Evolutionary conservation across 1,140 invertebrate genomes (phyloP), one percentile per base, ranked within the genome.

Genomic region (Macrostomum lignano): DNA sequence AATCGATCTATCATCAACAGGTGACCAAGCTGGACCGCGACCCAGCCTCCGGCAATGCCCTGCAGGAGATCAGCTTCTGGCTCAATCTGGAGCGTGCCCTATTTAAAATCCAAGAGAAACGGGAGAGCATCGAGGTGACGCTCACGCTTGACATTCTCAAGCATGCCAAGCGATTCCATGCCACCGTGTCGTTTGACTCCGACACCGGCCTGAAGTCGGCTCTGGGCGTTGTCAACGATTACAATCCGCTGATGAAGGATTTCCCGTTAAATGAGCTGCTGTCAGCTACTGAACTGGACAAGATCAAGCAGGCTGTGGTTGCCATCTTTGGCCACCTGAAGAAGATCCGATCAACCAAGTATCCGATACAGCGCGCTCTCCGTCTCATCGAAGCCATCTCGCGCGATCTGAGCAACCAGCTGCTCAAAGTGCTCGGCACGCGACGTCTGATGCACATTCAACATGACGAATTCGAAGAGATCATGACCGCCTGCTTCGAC

Each of bases 211-310:
- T 98, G 11, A 94, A 94, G 53, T 75, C 88, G 59, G 82, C 81
- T n/a, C 62, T 96, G 30, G 75, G 76, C 5, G 88, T 72, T 17
- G 91, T 94, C 1, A 84, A 84, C 51, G 81, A 98, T 53, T 96
- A 94, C 55, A 94, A 91, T 63, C 77, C 79, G 1, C 54, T 98
- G 32, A 96, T 98, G 86, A 96, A 94, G 51, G 91, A 98, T 52
- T 93, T 98, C 46, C 91, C 91, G 1, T 74, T 98, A 38, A 93
- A 96, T 55, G 86, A 98, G 51, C 59, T 98, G 17, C 61, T 98
- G 1, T 76, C 82, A 21, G 88, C 88, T 2, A 88, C 84, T 7
- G 86, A 94, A 55, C 61, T 98, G 25, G 82, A 91, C 44, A 67
- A 75, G 44, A 86, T 96, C 42, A 64, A 74, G 37, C 58, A 67